Percentiles rank a stretch among this genome's conserved stretches.
phyloP scores from a whole-genome alignment of 2,888 invertebrate species.

The Arenicola marina region DNA sequence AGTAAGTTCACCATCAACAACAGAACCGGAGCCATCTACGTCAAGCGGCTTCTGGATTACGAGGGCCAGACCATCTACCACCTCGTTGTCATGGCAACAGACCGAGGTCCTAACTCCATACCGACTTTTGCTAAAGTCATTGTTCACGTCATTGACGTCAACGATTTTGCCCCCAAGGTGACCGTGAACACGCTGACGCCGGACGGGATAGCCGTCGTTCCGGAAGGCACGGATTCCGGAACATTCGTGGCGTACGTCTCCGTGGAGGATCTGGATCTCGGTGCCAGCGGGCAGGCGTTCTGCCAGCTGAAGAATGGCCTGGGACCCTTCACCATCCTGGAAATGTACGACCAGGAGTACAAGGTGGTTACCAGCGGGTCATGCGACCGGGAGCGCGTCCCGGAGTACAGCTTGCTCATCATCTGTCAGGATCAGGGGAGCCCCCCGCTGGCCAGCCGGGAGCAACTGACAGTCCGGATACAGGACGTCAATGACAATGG shows the following conservation, averaged over 20 bases:
- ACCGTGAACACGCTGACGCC: constrained; percentile 18
- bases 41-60: constrained; percentile 26
- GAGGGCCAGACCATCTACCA: constrained; percentile 23
- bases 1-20: constrained; percentile 24
- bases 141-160: constrained; percentile 29
- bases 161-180: constrained; percentile 33
- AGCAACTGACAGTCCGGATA: constrained; percentile 17
- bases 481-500: constrained; percentile 28
- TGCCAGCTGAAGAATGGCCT: constrained; percentile 10
- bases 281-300: constrained; percentile 16
- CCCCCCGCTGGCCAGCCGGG: constrained; percentile 10
- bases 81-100: constrained; percentile 26
- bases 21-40: constrained; percentile 24
- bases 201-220: too few species aligned
- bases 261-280: constrained; percentile 16
- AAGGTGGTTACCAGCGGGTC: constrained; percentile 18
- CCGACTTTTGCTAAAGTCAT: constrained; percentile 24
- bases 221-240: background rate
- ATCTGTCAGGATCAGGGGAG: constrained; percentile 25
- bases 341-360: constrained; percentile 16
- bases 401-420: constrained; percentile 18
- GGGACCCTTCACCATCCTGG: background rate
- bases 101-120: constrained; percentile 25
- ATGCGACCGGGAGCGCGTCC: constrained; percentile 25
- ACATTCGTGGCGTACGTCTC: constrained; percentile 27